These are phyloP conservation scores for Hedychridium roseum DNA, from an alignment of 2,888 invertebrate species.

Conservation along the genomic window DNA sequence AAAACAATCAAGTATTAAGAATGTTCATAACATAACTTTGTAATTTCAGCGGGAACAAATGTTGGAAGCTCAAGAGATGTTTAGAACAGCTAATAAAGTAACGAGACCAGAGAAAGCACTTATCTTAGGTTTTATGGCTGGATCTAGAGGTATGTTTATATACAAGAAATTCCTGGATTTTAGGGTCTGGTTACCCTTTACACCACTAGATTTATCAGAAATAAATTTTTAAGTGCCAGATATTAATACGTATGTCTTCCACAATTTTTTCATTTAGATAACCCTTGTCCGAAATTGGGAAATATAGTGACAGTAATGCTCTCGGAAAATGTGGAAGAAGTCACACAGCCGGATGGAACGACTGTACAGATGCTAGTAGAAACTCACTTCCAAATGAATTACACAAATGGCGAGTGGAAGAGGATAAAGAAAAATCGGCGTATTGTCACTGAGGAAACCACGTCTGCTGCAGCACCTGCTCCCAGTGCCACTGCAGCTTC, in stretches of 20 bases:
- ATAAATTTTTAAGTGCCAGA: not conserved
- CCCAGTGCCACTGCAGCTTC: slow-evolving; percentile 49
- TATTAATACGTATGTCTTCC: too few species aligned
- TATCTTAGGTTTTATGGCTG: slow-evolving; percentile 98
- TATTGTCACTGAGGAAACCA: slow-evolving; percentile 66
- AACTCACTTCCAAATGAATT: slow-evolving; percentile 98
- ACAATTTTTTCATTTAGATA: too few species aligned
- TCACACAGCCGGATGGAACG: slow-evolving; percentile 85
- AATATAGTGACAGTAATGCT: slow-evolving; percentile 96
- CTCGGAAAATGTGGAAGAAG: slow-evolving; percentile 89
- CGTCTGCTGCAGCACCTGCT: slow-evolving; percentile 39
- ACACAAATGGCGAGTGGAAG: slow-evolving; percentile 97
- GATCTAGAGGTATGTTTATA: slow-evolving; percentile 78
- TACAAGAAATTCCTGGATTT: not conserved
- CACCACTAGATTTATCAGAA: not conserved
- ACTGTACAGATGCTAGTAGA: slow-evolving; percentile 83
- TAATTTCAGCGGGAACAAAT: slow-evolving; percentile 88
- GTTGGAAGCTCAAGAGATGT: slow-evolving; percentile 97
- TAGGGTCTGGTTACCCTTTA: not conserved
- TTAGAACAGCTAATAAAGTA: slow-evolving; percentile 93
- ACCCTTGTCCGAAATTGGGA: slow-evolving; percentile 96
- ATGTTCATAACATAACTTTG: not conserved
- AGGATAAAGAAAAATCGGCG: slow-evolving; percentile 89
- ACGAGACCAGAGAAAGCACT: slow-evolving; percentile 96
- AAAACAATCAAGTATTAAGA: not conserved